Evolutionary conservation across 2,888 invertebrate species (phyloP), one percentile per base, ranked within the genome.

Genomic region (Mellilla xanthometata): DNA sequence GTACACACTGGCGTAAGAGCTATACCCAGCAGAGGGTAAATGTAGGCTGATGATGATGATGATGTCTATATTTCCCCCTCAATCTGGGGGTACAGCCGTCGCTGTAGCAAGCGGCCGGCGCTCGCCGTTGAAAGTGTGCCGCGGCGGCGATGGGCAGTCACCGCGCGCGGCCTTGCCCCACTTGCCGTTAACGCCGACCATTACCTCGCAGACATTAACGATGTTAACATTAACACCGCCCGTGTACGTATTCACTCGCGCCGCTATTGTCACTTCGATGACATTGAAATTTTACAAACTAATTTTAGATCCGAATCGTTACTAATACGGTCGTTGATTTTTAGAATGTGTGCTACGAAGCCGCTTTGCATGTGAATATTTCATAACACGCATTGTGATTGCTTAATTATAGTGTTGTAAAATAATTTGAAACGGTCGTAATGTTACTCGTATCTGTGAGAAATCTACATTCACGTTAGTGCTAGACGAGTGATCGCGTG

Each of bases 61-160:
- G n/a, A n/a, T n/a, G n/a, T n/a, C n/a, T n/a, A n/a, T n/a, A n/a
- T n/a, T n/a, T n/a, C n/a, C n/a, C n/a, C n/a, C n/a, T n/a, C n/a
- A n/a, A n/a, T n/a, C n/a, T n/a, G n/a, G n/a, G n/a, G n/a, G n/a
- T n/a, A n/a, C n/a, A n/a, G n/a, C n/a, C n/a, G n/a, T n/a, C 15
- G 3, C 15, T 19, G 15, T 19, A 6, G 15, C 15, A 3, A 3
- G 2, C 15, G 15, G 15, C 15, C 28, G 42, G 38, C 32, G 48
- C 56, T 65, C 65, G 59, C 64, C 60, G 53, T 62, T 56, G 78
- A 80, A 85, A 84, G 86, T 84, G 67, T 80, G 86, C 69, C 84
- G 60, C 56, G 55, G 69, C 72, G 72, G 60, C 59, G 62, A 61
- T 62, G 64, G 65, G 58, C 70, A 62, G 56, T 64, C 61, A 65